phyloP scores from a whole-genome alignment of 2,888 invertebrate species.

The Cloeon dipterum region DNA sequence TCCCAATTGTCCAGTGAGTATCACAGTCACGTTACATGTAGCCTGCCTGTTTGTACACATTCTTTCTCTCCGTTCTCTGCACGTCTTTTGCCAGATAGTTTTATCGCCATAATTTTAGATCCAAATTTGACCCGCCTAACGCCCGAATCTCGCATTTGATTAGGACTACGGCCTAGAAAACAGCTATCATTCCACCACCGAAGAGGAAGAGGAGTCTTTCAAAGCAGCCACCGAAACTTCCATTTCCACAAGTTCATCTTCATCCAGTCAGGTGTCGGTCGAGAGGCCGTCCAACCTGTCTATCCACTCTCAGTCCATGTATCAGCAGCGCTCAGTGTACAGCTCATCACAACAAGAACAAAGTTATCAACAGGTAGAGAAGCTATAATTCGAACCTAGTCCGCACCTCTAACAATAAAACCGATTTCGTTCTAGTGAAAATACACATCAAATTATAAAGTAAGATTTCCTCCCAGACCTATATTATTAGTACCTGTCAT shows the following conservation, averaged over 20 bases:
- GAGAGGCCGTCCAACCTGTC: neutral
- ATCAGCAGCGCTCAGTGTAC: neutral
- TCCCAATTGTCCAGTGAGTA: constrained; percentile 39
- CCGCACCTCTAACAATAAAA: too few species aligned
- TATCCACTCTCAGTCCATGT: neutral
- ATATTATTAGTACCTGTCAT: too few species aligned
- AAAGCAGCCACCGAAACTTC: neutral
- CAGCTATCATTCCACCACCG: constrained; percentile 36
- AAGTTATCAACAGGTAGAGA: neutral
- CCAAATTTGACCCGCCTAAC: too few species aligned
- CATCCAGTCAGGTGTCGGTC: neutral
- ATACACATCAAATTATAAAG: too few species aligned
- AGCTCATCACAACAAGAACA: neutral
- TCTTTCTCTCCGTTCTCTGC: neutral
- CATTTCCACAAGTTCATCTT: neutral
- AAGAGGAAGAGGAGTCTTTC: constrained; percentile 16
- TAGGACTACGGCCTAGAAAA: constrained; percentile 58
- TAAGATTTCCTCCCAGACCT: too few species aligned
- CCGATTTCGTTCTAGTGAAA: too few species aligned
- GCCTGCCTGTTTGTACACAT: neutral
- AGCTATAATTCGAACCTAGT: too few species aligned
- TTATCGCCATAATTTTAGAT: too few species aligned
- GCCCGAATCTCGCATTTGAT: too few species aligned
- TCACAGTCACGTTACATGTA: neutral
- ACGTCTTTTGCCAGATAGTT: neutral